phyloP scores from a whole-genome alignment of 1,140 invertebrate species.

The Magallana angulata region DNA sequence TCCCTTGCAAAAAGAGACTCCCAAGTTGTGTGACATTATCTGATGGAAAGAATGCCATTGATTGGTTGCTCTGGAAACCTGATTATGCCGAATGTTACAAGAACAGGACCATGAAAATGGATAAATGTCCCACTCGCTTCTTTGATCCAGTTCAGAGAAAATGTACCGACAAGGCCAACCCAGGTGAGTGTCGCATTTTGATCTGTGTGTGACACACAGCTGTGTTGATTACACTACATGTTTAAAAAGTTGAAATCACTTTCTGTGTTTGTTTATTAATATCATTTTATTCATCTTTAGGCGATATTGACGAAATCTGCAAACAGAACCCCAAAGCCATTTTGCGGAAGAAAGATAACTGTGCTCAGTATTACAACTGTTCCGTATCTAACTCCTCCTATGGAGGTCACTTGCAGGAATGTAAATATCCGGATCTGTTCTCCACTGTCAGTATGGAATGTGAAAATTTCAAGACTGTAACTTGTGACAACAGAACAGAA shows the following conservation, averaged over 20 bases:
- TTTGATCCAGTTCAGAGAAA: constrained; percentile 54
- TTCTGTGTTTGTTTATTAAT: neutral
- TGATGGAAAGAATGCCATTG: constrained; percentile 54
- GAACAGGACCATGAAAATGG: constrained; percentile 57
- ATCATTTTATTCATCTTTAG: constrained; percentile 37
- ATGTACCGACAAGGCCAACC: constrained; percentile 48
- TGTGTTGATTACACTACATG: neutral
- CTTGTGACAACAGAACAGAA: constrained; percentile 42
- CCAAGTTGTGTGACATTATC: constrained; percentile 54
- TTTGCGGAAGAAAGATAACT: constrained; percentile 57
- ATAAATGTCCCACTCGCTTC: constrained; percentile 50
- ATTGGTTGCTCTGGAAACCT: constrained; percentile 51
- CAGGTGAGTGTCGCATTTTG: constrained; percentile 21
- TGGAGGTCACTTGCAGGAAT: constrained; percentile 40
- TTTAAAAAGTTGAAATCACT: neutral
- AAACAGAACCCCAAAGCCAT: constrained; percentile 43
- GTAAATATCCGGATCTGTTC: constrained; percentile 47
- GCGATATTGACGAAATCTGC: constrained; percentile 48
- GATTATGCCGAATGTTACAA: constrained; percentile 61
- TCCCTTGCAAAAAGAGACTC: constrained; percentile 50
- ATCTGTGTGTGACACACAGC: neutral
- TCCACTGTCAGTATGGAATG: constrained; percentile 39
- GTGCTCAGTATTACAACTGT: constrained; percentile 71
- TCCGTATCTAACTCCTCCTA: neutral
- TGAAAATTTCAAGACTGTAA: constrained; percentile 44